Conservation (phyloP, 2,888 invertebrate species). For the Blastobasis adustella region DNA sequence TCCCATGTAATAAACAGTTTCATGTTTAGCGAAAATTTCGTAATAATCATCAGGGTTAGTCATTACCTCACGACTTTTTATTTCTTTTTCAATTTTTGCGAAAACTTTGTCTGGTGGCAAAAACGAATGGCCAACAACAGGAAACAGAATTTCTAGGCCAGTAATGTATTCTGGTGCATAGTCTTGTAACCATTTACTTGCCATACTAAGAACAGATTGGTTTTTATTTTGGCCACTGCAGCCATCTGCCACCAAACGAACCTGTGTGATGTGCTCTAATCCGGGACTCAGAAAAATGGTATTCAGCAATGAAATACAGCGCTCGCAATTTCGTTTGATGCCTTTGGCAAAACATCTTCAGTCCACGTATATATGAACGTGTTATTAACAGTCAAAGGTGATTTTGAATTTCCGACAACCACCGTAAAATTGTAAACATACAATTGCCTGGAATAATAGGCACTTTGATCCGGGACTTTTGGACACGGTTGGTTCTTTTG, state of each 20-base stretch:
- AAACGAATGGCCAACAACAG: conserved; percentile 20
- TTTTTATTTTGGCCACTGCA: conserved; percentile 21
- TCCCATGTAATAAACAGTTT: conserved; percentile 9
- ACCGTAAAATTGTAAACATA: conserved; percentile 10
- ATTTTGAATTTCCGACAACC: conserved; percentile 2
- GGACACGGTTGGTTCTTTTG: conserved; percentile 17
- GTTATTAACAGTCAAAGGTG: conserved; percentile 10
- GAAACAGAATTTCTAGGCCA: conserved; percentile 17
- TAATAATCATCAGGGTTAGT: too few species aligned
- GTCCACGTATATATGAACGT: conserved; percentile 15
- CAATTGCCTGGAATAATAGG: conserved; percentile 16
- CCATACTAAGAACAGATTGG: conserved; percentile 22
- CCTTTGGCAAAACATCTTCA: conserved; percentile 15
- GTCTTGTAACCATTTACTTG: conserved; percentile 14
- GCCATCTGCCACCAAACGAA: conserved; percentile 17
- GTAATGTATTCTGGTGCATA: conserved; percentile 11
- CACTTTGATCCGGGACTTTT: conserved; percentile 17
- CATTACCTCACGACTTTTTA: too few species aligned
- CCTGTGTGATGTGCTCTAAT: conserved; percentile 8
- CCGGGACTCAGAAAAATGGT: conserved; percentile 10
- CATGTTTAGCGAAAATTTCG: conserved; percentile 15
- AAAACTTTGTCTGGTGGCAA: conserved; percentile 19
- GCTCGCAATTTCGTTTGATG: conserved; percentile 15
- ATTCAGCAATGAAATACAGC: conserved; percentile 10
- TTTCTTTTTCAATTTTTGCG: too few species aligned